Percentiles rank a stretch among this genome's conserved stretches.
Evolutionary conservation across 2,888 invertebrate species (phyloP).

Genomic region (Polydrusus cervinus): DNA sequence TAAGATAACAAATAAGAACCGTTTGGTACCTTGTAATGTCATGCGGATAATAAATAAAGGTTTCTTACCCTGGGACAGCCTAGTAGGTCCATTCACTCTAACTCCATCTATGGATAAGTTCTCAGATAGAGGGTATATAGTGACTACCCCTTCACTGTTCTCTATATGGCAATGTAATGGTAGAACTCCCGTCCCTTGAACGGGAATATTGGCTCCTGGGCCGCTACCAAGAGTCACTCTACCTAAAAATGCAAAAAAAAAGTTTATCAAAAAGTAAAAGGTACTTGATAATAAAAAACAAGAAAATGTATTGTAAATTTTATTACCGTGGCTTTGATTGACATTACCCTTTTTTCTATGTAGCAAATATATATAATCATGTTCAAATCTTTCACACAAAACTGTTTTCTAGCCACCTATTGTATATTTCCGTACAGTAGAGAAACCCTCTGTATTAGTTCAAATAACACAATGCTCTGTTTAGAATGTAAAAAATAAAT

Average conservation of each 20-base stretch:
- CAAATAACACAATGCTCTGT: neutral
- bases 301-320: no score
- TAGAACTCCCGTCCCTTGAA: slow-evolving; percentile 90
- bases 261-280: neutral
- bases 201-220: slow-evolving; percentile 86
- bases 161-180: slow-evolving; percentile 91
- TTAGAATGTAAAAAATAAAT: neutral
- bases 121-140: slow-evolving; percentile 81
- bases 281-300: no score
- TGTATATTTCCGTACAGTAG: no score
- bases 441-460: neutral
- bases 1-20: no score
- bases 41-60: no score
- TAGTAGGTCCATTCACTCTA: slow-evolving; percentile 80
- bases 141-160: slow-evolving; percentile 88
- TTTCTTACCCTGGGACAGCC: slow-evolving; percentile 87
- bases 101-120: slow-evolving; percentile 81
- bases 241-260: slow-evolving; percentile 75
- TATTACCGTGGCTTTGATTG: no score
- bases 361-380: no score
- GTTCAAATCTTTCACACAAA: neutral
- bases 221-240: slow-evolving; percentile 87
- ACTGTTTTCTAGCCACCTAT: no score
- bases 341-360: no score
- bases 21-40: neutral